phyloP scores from a whole-genome alignment of 1,140 invertebrate genomes.

The Agrypnia vestita region DNA sequence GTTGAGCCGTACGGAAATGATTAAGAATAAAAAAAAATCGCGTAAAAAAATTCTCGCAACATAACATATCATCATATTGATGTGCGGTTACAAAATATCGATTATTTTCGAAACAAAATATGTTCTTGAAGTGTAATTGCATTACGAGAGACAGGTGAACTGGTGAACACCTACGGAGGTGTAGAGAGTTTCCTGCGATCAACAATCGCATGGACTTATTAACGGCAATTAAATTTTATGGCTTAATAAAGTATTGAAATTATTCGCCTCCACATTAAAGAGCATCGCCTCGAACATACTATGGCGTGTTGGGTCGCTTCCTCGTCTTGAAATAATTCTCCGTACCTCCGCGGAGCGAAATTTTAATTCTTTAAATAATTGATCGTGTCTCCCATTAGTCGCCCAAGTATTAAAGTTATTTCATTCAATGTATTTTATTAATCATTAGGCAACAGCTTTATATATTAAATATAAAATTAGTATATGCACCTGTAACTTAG shows the following conservation, averaged over 20 bases:
- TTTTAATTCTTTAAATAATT: not conserved
- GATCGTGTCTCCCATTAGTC: slow-evolving; percentile 5
- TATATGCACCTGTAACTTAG: too few relatives aligned
- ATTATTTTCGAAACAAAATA: not conserved
- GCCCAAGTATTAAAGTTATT: too few relatives aligned
- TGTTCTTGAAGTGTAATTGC: slow-evolving; percentile 2
- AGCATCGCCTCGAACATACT: not conserved
- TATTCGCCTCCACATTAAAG: slow-evolving; percentile 30
- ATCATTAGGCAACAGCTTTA: too few relatives aligned
- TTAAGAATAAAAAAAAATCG: too few relatives aligned
- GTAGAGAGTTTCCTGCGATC: slow-evolving; percentile 15
- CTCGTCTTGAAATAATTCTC: too few relatives aligned
- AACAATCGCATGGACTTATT: slow-evolving; percentile 18
- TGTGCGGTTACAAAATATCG: too few relatives aligned
- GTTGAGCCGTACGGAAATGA: too few relatives aligned
- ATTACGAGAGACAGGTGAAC: slow-evolving; percentile 15
- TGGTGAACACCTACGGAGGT: not conserved
- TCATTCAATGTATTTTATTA: too few relatives aligned
- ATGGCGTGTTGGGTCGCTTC: not conserved
- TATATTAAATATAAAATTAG: too few relatives aligned
- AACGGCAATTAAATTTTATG: slow-evolving; percentile 41
- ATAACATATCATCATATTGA: too few relatives aligned
- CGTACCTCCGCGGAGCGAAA: too few relatives aligned
- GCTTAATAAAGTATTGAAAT: slow-evolving; percentile 43
- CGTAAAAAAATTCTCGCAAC: too few relatives aligned